Base-by-base conservation (phyloP, 2,888 invertebrate genomes). In the Melanargia galathea region DNA sequence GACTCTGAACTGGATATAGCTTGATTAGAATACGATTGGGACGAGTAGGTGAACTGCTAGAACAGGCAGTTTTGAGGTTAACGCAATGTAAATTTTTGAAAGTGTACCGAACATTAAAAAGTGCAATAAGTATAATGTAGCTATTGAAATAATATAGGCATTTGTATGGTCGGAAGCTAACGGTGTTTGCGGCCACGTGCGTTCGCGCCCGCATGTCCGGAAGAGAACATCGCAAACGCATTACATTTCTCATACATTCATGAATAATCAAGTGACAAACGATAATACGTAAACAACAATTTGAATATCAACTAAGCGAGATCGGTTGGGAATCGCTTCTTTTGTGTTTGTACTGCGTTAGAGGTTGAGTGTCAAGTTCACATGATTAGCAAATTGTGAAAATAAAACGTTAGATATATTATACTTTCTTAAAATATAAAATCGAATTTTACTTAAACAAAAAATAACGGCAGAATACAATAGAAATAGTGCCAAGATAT, bases 201-300 rank as follows among this genome's bases (percentile, higher is more conserved):
- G 22, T 20, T 51, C 84, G 82, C 76, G 67, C 90, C 90, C 90
- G 89, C 87, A 90, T 89, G 77, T 76, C 80, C 77, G 80, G 78
- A 75, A 65, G 67, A 63, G 60, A 79, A 87, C 86, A 87, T 74
- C 78, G 79, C 76, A 82, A 86, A 75, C 78, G 81, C 87, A 87
- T 87, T 87, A 85, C 79, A 71, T 73, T 70, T 71, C 70, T 63
- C 65, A 65, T 60, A 69, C 69, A 62, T 68, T 70, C 68, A 72
- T 75, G 73, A 71, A 73, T 75, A 75, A 74, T 73, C 71, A 71
- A 63, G 56, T 56, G 62, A 64, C 59, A 40, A 55, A 38, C 52
- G 59, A 56, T 57, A 66, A 71, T 72, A 61, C 64, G 55, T 55
- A 56, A 67, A 66, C 62, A 64, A 26, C 30, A 43, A 63, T 63